Percentiles rank a stretch among this genome's conserved stretches.
phyloP scores from a whole-genome alignment of 2,113 vertebrate genomes.

The Aythya baeri region DNA sequence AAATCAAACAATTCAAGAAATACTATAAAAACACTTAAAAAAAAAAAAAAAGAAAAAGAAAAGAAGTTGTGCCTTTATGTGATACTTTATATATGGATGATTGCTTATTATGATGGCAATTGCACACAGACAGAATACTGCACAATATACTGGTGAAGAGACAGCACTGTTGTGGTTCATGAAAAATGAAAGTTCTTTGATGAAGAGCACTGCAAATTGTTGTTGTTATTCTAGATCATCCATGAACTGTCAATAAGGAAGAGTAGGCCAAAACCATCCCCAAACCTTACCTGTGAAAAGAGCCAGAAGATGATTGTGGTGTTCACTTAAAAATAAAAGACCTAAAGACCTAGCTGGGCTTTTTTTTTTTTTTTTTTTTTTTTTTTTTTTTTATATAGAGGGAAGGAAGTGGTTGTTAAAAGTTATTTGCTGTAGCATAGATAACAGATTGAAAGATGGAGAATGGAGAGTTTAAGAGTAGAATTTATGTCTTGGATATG shows the following conservation, averaged over 20 bases:
- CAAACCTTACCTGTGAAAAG: background rate
- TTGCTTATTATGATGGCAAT: background rate
- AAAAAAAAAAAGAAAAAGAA: background rate
- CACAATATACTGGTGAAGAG: background rate
- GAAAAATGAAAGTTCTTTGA: background rate
- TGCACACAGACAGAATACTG: background rate
- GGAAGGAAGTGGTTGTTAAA: background rate
- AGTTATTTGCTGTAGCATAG: background rate
- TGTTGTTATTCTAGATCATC: background rate
- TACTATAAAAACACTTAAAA: background rate
- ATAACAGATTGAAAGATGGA: background rate
- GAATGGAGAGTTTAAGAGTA: background rate
- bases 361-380: background rate
- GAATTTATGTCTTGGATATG: background rate
- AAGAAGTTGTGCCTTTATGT: too few species aligned
- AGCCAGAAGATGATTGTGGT: background rate
- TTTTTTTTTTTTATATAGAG: background rate
- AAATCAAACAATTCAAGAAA: background rate
- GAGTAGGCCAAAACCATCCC: background rate
- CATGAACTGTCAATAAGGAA: background rate
- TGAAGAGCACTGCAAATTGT: background rate
- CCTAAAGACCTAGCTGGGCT: background rate
- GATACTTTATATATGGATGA: background rate
- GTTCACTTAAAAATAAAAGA: background rate
- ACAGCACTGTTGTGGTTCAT: accelerated